Evolutionary conservation across 37 sponge, comb jelly and placozoan species (phyloP).

Genomic region (Amphimedon queenslandica): DNA sequence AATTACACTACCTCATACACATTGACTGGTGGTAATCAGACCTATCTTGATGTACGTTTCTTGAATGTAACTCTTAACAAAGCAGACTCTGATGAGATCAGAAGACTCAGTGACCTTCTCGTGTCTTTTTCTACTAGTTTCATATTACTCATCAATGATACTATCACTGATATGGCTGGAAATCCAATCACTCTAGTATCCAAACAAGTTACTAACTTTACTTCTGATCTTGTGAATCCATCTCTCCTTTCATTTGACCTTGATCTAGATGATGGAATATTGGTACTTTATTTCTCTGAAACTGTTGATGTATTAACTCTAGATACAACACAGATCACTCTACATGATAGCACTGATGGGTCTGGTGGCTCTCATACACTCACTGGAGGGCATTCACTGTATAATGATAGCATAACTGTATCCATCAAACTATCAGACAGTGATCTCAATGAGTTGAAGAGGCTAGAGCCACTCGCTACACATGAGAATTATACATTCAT

Average conservation of each 20-base stretch:
- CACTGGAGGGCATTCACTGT: slow-evolving; percentile 55
- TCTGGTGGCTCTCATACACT: slow-evolving; percentile 36
- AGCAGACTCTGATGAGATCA: slow-evolving; percentile 76
- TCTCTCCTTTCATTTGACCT: slow-evolving; percentile 58
- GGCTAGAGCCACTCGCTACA: slow-evolving; percentile 46
- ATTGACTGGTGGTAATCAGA: slow-evolving; percentile 73
- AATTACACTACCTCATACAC: slow-evolving; percentile 33
- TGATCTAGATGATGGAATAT: slow-evolving; percentile 57
- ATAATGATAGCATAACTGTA: slow-evolving; percentile 68
- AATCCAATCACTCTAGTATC: slow-evolving; percentile 41
- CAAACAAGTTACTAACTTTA: slow-evolving; percentile 38
- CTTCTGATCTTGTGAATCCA: slow-evolving; percentile 39
- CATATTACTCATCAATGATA: slow-evolving; percentile 33
- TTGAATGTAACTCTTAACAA: slow-evolving; percentile 77
- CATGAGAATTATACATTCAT: slow-evolving; percentile 40
- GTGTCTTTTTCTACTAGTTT: slow-evolving; percentile 35
- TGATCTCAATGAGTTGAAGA: slow-evolving; percentile 85
- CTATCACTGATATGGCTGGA: slow-evolving; percentile 64
- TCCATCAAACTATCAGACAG: slow-evolving; percentile 33
- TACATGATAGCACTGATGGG: slow-evolving; percentile 23
- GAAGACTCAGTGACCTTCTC: slow-evolving; percentile 61
- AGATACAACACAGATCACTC: slow-evolving; percentile 49
- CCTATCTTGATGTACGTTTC: slow-evolving; percentile 48
- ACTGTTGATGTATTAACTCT: slow-evolving; percentile 56
- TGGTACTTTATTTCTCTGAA: slow-evolving; percentile 73